Evolutionary conservation across 2,113 vertebrate genomes (phyloP).

Genomic region (Protobothrops mucrosquamatus): DNA sequence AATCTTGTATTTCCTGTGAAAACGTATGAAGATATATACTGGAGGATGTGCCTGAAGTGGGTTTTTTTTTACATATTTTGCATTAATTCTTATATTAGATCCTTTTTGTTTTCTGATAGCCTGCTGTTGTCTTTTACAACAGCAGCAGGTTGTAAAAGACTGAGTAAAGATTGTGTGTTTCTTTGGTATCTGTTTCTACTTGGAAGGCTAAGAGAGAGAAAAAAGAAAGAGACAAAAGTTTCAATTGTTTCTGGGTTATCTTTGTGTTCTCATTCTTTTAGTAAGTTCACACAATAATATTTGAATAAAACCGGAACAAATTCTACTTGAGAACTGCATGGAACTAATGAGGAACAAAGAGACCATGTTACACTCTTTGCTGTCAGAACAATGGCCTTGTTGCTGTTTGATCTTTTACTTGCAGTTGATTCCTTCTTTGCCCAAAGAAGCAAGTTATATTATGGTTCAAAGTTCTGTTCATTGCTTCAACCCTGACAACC

Average conservation of each 20-base stretch:
- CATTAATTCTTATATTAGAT: neutral
- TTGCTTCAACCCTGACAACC: slow-evolving; percentile 53
- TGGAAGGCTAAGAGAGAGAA: neutral
- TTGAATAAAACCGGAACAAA: slow-evolving; percentile 58
- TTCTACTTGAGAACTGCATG: slow-evolving; percentile 58
- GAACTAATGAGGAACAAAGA: slow-evolving; percentile 61
- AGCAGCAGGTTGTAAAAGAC: neutral
- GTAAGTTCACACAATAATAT: slow-evolving; percentile 47
- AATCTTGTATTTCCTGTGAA: neutral
- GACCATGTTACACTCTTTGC: slow-evolving; percentile 55
- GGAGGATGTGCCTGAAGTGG: neutral
- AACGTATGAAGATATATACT: neutral
- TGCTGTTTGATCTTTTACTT: slow-evolving; percentile 56
- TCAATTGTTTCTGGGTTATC: slow-evolving; percentile 38
- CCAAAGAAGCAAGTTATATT: slow-evolving; percentile 45
- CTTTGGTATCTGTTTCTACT: neutral
- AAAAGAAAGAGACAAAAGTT: slow-evolving; percentile 18
- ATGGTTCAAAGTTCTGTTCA: slow-evolving; percentile 44
- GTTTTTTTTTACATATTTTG: neutral
- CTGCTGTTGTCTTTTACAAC: neutral
- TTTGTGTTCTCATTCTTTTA: slow-evolving; percentile 44
- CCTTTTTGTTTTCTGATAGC: neutral
- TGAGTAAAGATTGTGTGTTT: slow-evolving; percentile 18
- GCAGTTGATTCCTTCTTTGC: slow-evolving; percentile 52
- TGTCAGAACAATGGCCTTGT: slow-evolving; percentile 55